Percentiles rank a stretch among this genome's conserved stretches.
Evolutionary conservation across 1,140 invertebrate genomes (phyloP).

Genomic region (Oscheius sp.): DNA sequence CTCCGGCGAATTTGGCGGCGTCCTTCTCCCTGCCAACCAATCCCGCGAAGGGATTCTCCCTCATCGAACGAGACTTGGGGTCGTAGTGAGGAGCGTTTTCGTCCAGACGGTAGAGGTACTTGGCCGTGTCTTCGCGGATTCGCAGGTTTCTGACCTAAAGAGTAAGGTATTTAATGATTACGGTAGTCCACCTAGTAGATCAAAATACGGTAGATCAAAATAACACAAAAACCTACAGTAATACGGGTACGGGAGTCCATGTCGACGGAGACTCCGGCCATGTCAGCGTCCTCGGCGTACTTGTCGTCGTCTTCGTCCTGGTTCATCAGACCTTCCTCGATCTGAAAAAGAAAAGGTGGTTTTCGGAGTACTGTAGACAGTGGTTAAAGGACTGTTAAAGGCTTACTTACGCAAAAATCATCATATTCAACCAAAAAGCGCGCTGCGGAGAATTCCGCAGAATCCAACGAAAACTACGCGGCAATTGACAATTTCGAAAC

Average conservation of each 20-base stretch:
- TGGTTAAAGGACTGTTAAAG: not conserved
- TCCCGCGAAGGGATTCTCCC: constrained; percentile 80
- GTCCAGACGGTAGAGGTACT: constrained; percentile 91
- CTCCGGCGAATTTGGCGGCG: constrained; percentile 83
- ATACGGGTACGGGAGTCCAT: constrained; percentile 98
- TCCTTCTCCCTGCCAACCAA: constrained; percentile 55
- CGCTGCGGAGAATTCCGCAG: constrained; percentile 26
- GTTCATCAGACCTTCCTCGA: not conserved
- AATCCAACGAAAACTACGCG: no score
- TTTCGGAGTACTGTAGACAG: constrained; percentile 4
- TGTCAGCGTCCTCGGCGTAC: constrained; percentile 72
- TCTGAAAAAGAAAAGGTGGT: not conserved
- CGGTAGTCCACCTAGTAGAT: no score
- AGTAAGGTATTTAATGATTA: not conserved
- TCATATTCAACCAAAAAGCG: constrained; percentile 15
- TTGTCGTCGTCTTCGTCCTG: constrained; percentile 64
- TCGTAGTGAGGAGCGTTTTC: constrained; percentile 97
- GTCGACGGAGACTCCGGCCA: constrained; percentile 74
- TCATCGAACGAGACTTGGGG: constrained; percentile 87
- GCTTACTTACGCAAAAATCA: constrained; percentile 57
- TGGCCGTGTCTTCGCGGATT: constrained; percentile 96
- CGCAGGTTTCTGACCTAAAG: constrained; percentile 79
- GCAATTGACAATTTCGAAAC: no score
- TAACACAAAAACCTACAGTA: constrained; percentile 64
- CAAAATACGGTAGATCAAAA: not conserved